Conservation (phyloP, 1,140 invertebrate genomes). For the Heliconius nattereri region DNA sequence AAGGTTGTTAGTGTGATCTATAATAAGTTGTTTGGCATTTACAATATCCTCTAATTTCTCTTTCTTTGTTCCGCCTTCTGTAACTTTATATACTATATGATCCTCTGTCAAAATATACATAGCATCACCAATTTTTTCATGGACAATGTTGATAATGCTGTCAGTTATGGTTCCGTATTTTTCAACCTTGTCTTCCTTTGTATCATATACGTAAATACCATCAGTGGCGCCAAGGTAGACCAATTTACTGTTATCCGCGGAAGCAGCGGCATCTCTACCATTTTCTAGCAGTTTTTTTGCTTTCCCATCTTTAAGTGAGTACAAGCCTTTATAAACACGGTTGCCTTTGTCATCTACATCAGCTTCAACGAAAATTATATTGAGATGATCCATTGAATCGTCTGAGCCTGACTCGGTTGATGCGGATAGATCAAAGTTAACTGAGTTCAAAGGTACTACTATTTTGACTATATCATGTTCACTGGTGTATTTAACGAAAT, state of each 20-base stretch:
- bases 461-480: constrained; percentile 62
- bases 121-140: constrained; percentile 46
- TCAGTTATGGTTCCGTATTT: constrained; percentile 64
- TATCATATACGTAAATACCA: constrained; percentile 59
- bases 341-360: constrained; percentile 48
- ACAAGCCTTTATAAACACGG: background rate
- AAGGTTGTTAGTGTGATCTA: constrained; percentile 59
- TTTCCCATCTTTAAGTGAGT: constrained; percentile 10
- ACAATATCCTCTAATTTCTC: constrained; percentile 49
- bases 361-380: constrained; percentile 60
- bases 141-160: constrained; percentile 54
- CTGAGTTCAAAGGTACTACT: constrained; percentile 55
- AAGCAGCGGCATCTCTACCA: constrained; percentile 53
- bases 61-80: constrained; percentile 56
- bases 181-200: constrained; percentile 43
- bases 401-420: constrained; percentile 28
- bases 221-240: constrained; percentile 58
- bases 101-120: constrained; percentile 62
- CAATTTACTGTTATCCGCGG: constrained; percentile 48
- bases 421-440: constrained; percentile 54
- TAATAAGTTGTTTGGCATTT: constrained; percentile 47
- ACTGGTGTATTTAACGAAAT: constrained; percentile 49
- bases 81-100: constrained; percentile 56
- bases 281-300: constrained; percentile 57
- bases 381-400: constrained; percentile 4